Evolutionary conservation across 1,140 invertebrate genomes (phyloP).

Genomic region (Notospermus geniculatus): DNA sequence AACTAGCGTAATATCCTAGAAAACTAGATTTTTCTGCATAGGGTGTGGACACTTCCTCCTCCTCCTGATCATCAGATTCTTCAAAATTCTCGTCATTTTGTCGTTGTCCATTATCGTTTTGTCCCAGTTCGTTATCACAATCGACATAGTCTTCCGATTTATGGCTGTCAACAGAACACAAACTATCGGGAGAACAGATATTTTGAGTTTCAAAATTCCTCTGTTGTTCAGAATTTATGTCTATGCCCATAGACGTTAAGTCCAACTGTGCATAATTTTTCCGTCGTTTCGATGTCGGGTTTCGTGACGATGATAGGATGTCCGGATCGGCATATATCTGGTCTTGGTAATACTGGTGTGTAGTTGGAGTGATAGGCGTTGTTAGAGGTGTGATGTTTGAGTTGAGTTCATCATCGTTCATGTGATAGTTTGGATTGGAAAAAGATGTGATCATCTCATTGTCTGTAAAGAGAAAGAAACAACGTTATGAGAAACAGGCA

Average conservation of each 20-base stretch:
- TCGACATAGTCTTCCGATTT: not conserved
- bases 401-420: constrained; percentile 9
- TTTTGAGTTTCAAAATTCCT: not conserved
- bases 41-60: not conserved
- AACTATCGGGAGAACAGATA: not conserved
- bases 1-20: constrained; percentile 17
- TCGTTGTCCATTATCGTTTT: no score
- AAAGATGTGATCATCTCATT: constrained; percentile 4
- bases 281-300: constrained; percentile 5
- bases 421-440: constrained; percentile 5
- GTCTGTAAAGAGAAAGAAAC: constrained; percentile 3
- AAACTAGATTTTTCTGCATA: constrained; percentile 13
- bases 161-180: constrained; percentile 3
- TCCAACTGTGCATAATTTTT: constrained; percentile 9
- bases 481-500: not conserved
- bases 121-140: no score
- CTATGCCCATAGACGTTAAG: constrained; percentile 4
- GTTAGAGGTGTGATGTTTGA: constrained; percentile 2
- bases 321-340: constrained; percentile 7
- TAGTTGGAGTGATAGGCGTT: constrained; percentile 3
- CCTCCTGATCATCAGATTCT: not conserved
- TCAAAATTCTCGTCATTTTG: not conserved
- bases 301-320: not conserved
- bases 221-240: not conserved
- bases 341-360: constrained; percentile 2